phyloP scores from a whole-genome alignment of 1,140 invertebrate species.

The Grapholita molesta region DNA sequence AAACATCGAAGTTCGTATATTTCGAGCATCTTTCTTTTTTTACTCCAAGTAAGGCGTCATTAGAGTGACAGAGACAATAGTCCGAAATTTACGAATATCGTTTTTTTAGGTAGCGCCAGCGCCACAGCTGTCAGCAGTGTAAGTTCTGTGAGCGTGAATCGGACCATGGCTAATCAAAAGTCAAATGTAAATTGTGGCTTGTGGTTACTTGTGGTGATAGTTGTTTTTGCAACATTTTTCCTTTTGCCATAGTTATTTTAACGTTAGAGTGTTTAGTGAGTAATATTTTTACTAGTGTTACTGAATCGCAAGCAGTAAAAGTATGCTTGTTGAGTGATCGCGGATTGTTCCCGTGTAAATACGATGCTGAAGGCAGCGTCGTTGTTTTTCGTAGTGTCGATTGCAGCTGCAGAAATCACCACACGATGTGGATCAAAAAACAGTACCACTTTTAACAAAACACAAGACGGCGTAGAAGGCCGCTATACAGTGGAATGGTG shows the following conservation, averaged over 20 bases:
- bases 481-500: slow-evolving; percentile 48
- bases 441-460: slow-evolving; percentile 25
- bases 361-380: not conserved
- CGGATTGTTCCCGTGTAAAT: not conserved
- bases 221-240: not conserved
- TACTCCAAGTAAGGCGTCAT: too few species aligned
- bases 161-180: not conserved
- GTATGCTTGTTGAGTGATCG: not conserved
- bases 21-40: too few species aligned
- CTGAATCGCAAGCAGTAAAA: not conserved
- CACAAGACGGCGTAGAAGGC: slow-evolving; percentile 31
- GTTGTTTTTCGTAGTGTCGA: not conserved
- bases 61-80: too few species aligned
- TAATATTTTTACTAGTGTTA: not conserved
- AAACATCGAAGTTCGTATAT: too few species aligned
- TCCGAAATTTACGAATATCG: too few species aligned
- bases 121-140: too few species aligned
- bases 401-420: not conserved
- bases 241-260: not conserved
- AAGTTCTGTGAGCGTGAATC: too few species aligned
- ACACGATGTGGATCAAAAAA: slow-evolving; percentile 23
- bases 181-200: not conserved
- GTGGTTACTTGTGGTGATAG: not conserved
- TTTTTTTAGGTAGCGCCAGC: too few species aligned
- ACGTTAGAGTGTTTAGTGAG: not conserved